Evolutionary conservation across 2,113 vertebrate species (phyloP).

Genomic region (Ptychochromis oligacanthus): DNA sequence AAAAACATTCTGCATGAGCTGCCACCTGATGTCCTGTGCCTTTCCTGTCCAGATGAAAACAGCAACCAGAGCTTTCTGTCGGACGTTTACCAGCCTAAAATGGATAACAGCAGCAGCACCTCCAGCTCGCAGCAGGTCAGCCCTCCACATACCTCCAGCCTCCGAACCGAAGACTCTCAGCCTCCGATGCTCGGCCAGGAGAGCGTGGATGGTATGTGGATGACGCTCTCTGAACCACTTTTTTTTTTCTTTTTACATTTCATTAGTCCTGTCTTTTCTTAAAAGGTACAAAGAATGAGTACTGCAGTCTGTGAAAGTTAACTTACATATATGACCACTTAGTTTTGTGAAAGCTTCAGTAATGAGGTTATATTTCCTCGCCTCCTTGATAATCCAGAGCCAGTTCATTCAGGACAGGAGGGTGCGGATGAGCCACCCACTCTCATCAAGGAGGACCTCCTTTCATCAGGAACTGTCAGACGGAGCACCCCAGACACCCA

Average conservation of each 20-base stretch:
- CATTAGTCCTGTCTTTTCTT: not conserved
- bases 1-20: not conserved
- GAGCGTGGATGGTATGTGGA: conserved; percentile 86
- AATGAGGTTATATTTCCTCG: not conserved
- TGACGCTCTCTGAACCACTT: not conserved
- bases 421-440: conserved; percentile 97
- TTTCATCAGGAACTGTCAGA: conserved; percentile 65
- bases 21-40: not conserved
- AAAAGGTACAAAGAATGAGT: too few species aligned
- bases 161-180: conserved; percentile 92
- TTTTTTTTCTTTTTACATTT: not conserved
- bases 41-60: conserved; percentile 88
- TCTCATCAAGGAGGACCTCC: conserved; percentile 94
- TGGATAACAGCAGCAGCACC: conserved; percentile 92
- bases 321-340: not conserved
- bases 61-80: conserved; percentile 98
- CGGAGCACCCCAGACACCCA: conserved; percentile 58
- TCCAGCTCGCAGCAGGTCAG: conserved; percentile 95
- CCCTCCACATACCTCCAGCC: conserved; percentile 84
- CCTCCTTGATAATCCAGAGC: conserved; percentile 78
- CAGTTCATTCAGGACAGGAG: conserved; percentile 87
- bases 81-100: conserved; percentile 91
- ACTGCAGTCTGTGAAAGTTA: too few species aligned
- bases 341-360: not conserved
- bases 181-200: conserved; percentile 96